phyloP scores from a whole-genome alignment of 2,888 invertebrate genomes.

The Rhagium mordax region DNA sequence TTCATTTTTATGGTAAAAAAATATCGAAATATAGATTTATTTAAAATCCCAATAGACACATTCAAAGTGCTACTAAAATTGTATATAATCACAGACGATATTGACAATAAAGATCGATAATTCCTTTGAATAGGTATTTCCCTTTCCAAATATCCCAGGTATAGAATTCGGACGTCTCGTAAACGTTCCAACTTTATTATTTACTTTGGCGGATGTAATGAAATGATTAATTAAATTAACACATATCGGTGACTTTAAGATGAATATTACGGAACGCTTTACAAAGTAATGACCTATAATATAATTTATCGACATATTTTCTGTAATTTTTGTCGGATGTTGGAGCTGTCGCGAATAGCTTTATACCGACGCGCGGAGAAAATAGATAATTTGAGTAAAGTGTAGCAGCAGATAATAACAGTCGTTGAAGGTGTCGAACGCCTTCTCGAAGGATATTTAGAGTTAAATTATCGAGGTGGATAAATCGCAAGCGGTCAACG shows the following conservation, averaged over 20 bases:
- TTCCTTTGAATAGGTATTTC: neutral
- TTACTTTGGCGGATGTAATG: constrained; percentile 6
- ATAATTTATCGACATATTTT: constrained; percentile 6
- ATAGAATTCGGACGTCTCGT: neutral
- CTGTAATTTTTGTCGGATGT: constrained; percentile 29
- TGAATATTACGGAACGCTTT: constrained; percentile 10
- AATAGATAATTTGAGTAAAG: constrained; percentile 54
- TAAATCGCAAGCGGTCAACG: constrained; percentile 56
- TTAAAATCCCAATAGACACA: no score
- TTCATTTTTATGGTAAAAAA: no score
- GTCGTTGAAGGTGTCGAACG: constrained; percentile 59
- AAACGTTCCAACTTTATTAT: constrained; percentile 4
- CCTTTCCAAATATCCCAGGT: neutral
- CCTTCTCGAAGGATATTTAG: constrained; percentile 54
- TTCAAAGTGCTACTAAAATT: no score
- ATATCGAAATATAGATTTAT: no score
- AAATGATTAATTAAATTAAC: constrained; percentile 17
- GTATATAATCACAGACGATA: no score
- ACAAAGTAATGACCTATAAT: constrained; percentile 5
- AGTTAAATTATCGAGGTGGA: constrained; percentile 61
- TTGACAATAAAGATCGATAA: no score
- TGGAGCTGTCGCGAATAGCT: constrained; percentile 27
- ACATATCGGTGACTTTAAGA: constrained; percentile 10
- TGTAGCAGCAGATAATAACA: constrained; percentile 56
- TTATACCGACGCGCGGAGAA: constrained; percentile 46